phyloP scores from a whole-genome alignment of 2,797 vertebrate genomes.

The Callimico goeldii region DNA sequence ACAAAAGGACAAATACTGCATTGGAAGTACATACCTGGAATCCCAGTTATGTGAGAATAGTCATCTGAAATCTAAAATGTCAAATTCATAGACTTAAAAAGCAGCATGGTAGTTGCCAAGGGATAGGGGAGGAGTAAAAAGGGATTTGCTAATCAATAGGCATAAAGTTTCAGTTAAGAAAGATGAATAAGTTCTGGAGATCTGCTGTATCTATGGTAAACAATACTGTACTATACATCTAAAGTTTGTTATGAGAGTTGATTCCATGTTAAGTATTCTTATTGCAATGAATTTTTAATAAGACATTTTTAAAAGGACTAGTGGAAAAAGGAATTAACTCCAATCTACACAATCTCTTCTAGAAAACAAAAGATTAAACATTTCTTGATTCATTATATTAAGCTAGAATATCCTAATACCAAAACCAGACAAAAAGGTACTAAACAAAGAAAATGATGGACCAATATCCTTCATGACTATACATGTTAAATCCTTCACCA shows the following conservation, averaged over 20 bases:
- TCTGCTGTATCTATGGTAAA: not conserved
- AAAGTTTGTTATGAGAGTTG: not conserved
- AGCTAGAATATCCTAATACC: not conserved
- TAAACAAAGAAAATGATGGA: not conserved
- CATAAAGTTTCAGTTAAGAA: not conserved
- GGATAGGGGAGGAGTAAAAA: not conserved
- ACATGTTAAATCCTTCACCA: not conserved
- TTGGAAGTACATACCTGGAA: not conserved
- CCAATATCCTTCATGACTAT: not conserved
- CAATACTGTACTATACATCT: not conserved
- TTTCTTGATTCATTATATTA: not conserved
- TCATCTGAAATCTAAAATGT: not conserved
- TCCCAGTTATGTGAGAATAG: not conserved
- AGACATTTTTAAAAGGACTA: not conserved
- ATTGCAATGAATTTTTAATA: not conserved
- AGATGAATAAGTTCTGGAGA: not conserved
- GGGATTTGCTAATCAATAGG: not conserved
- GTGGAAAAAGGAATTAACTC: not conserved
- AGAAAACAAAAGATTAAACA: not conserved
- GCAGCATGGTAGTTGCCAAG: not conserved
- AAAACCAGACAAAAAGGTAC: not conserved
- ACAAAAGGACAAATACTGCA: not conserved
- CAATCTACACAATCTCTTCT: not conserved
- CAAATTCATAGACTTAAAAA: not conserved
- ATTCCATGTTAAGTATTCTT: not conserved